Evolutionary conservation across 2,888 invertebrate species (phyloP), one percentile per base, ranked within the genome.

Genomic region (Anthophora plumipes): DNA sequence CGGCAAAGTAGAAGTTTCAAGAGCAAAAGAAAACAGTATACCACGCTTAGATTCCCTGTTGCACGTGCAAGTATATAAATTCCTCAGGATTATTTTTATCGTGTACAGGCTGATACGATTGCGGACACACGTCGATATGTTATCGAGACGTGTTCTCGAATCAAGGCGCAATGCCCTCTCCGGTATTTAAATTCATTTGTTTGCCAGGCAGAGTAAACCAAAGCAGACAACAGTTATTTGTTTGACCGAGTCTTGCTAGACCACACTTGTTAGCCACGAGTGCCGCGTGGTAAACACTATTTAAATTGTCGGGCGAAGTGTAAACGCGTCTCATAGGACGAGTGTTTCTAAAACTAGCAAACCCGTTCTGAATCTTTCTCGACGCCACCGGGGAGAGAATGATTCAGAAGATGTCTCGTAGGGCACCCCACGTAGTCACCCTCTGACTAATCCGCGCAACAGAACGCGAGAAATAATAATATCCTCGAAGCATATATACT

Each of bases 401-500:
- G 87, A 87, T 84, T 87, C 87, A 87, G 82, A 87, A 87, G 85
- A 87, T 79, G 83, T 80, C 66, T 84, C 82, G 85, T 79, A 84
- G 84, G 84, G 73, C 84, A 81, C 83, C 83, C 84, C 76, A 67
- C 66, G 82, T 75, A 84, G 85, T 85, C 87, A 85, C 79, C 81
- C 72, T 80, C 83, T 85, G 88, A 88, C 82, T 88, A 88, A 87
- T 87, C 84, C 77, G 63, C 77, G 72, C n/a, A 85, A 85, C 74
- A 70, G 78, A 85, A 41, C 66, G n/a, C 74, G 25, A 60, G 81
- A 52, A 75, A 67, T 54, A 31, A 31, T 31, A n/a, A 31, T 31
- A 39, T 67, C 63, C n/a, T 43, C 4, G 46, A 17, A n/a, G 54
- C 17, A n/a, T n/a, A n/a, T 14, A 20, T 4, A 31, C 52, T n/a